Evolutionary conservation across 1,140 invertebrate genomes (phyloP).

Genomic region (Pissodes strobi): DNA sequence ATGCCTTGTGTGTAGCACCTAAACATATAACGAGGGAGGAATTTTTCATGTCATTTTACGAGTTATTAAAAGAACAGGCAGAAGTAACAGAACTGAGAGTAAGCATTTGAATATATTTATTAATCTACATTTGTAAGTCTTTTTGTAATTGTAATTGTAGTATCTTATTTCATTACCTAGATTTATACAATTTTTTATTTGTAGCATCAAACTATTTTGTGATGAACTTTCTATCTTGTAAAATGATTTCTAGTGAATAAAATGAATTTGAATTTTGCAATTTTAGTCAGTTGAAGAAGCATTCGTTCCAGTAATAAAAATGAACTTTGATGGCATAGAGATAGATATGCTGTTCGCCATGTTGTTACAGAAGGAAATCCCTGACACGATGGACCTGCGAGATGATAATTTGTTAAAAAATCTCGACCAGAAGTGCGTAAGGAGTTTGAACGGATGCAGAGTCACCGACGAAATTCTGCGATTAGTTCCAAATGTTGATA

Average conservation of each 20-base stretch:
- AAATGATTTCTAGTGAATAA: too few species aligned
- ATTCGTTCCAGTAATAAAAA: constrained; percentile 99
- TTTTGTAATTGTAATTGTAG: too few species aligned
- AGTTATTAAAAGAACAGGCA: constrained; percentile 83
- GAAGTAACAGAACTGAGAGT: constrained; percentile 86
- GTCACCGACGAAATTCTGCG: constrained; percentile 98
- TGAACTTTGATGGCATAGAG: constrained; percentile 98
- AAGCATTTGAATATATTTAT: too few species aligned
- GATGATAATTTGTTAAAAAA: constrained; percentile 94
- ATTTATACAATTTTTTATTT: too few species aligned
- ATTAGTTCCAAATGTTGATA: constrained; percentile 93
- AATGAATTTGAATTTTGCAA: too few species aligned
- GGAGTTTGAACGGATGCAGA: constrained; percentile 96
- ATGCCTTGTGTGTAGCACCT: constrained; percentile 96
- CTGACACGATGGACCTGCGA: constrained; percentile 79
- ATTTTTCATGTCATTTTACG: constrained; percentile 95
- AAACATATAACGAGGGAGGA: constrained; percentile 91
- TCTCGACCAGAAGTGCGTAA: constrained; percentile 93
- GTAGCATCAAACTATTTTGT: too few species aligned
- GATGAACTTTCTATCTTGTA: too few species aligned
- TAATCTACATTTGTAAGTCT: too few species aligned
- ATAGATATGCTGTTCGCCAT: constrained; percentile 97
- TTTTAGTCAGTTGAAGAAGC: constrained; percentile 92
- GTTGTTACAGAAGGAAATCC: constrained; percentile 89
- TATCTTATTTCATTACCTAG: too few species aligned